Evolutionary conservation across 2,888 invertebrate genomes (phyloP).

Genomic region (Bibio marci): DNA sequence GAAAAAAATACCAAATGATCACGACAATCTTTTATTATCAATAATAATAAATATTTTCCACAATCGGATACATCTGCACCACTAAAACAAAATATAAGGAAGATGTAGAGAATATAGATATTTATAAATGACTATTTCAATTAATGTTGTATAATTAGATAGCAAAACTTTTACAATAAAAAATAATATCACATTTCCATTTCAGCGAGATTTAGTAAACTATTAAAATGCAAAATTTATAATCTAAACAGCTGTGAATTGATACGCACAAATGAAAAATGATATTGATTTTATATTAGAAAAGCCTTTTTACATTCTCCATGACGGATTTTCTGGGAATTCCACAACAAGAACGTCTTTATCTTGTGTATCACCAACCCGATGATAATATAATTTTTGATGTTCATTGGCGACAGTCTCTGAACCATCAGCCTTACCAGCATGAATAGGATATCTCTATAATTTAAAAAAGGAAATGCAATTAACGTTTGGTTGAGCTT

Average conservation of each 20-base stretch:
- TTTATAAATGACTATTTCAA: too few relatives aligned
- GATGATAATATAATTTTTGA: constrained; percentile 90
- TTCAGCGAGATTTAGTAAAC: too few relatives aligned
- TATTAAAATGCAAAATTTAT: too few relatives aligned
- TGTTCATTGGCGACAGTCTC: constrained; percentile 74
- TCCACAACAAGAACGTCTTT: constrained; percentile 78
- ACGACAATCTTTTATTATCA: constrained; percentile 73
- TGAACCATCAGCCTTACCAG: constrained; percentile 78
- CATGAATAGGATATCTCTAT: constrained; percentile 65
- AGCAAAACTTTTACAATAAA: too few relatives aligned
- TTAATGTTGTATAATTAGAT: too few relatives aligned
- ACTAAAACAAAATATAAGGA: constrained; percentile 29
- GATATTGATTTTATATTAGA: too few relatives aligned
- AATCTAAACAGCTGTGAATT: too few relatives aligned
- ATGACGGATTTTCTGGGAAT: constrained; percentile 80
- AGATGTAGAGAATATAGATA: too few relatives aligned
- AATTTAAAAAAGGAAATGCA: constrained; percentile 30
- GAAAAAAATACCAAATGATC: constrained; percentile 81
- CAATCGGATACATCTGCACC: constrained; percentile 77
- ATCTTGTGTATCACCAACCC: constrained; percentile 65
- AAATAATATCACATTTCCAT: too few relatives aligned
- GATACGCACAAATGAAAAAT: too few relatives aligned
- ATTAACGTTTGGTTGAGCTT: background rate
- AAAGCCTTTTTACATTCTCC: constrained; percentile 89
- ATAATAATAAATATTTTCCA: constrained; percentile 74